phyloP scores from a whole-genome alignment of 1,140 invertebrate genomes.

The Zaprionus gabonicus region DNA sequence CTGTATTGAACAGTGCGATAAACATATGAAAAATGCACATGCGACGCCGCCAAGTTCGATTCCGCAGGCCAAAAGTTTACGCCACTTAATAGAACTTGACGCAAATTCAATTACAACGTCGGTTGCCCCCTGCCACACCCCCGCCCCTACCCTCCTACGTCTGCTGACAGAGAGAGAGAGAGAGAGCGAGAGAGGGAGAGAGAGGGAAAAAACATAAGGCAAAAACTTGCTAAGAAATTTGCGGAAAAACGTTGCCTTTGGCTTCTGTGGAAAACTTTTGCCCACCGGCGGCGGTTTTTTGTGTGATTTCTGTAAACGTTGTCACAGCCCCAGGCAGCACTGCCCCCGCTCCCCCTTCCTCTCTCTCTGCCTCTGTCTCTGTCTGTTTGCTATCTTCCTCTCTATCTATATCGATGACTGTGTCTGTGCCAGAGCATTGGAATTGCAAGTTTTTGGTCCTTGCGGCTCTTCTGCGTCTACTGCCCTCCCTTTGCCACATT shows the following conservation, averaged over 20 bases:
- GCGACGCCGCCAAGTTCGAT: constrained; percentile 70
- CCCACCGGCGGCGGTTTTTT: constrained; percentile 48
- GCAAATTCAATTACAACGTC: constrained; percentile 80
- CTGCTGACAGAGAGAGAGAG: background rate
- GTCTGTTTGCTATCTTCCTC: background rate
- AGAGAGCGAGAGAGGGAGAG: background rate
- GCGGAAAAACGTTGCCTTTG: constrained; percentile 68
- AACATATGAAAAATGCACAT: constrained; percentile 83
- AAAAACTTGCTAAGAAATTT: constrained; percentile 74
- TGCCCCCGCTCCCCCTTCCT: background rate
- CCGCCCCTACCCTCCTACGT: background rate
- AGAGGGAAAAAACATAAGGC: constrained; percentile 13
- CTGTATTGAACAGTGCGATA: constrained; percentile 74
- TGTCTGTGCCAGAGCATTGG: constrained; percentile 35
- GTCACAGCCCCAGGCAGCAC: constrained; percentile 50
- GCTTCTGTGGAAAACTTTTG: constrained; percentile 57
- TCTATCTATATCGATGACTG: constrained; percentile 3
- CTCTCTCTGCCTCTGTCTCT: background rate
- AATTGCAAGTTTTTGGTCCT: constrained; percentile 72
- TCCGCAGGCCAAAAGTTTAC: constrained; percentile 77
- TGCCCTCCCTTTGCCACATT: constrained; percentile 24
- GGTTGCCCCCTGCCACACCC: background rate
- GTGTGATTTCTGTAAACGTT: constrained; percentile 58
- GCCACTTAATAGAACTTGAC: constrained; percentile 83
- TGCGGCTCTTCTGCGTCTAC: constrained; percentile 41